These are phyloP conservation scores for Homarus gammarus DNA, from an alignment of 2,888 invertebrate genomes.

Conservation along the genomic window DNA sequence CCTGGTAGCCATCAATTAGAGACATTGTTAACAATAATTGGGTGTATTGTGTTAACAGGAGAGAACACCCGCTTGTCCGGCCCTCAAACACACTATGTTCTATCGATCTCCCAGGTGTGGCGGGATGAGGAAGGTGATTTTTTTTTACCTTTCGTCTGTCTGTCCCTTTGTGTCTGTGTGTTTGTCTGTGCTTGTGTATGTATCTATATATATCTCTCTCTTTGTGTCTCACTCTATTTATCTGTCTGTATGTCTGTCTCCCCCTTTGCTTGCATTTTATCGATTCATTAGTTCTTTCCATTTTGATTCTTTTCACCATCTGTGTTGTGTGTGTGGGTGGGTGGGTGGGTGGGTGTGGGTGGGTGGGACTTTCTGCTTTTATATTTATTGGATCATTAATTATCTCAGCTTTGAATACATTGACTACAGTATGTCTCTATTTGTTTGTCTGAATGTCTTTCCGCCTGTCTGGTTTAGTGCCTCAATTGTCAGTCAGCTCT, in stretches of 20 bases:
- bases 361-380: too few relatives aligned
- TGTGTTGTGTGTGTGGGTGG: too few relatives aligned
- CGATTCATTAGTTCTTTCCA: background rate
- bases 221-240: background rate
- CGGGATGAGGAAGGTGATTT: background rate
- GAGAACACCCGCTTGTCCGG: slow-evolving; percentile 18
- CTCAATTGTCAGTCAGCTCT: too few relatives aligned
- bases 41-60: slow-evolving; percentile 52
- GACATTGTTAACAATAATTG: slow-evolving; percentile 52
- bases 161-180: background rate
- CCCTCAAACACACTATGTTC: background rate
- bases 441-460: background rate
- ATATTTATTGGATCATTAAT: too few relatives aligned
- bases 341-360: too few relatives aligned
- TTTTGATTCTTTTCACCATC: too few relatives aligned
- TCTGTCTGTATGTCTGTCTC: background rate
- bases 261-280: background rate
- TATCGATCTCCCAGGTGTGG: slow-evolving; percentile 35
- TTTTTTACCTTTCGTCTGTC: background rate
- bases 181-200: background rate
- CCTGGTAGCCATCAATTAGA: slow-evolving; percentile 56
- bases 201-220: background rate
- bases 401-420: too few relatives aligned
- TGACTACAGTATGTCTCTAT: too few relatives aligned
- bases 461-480: background rate